Evolutionary conservation across 1,140 invertebrate species (phyloP).

Genomic region (Physella acuta): DNA sequence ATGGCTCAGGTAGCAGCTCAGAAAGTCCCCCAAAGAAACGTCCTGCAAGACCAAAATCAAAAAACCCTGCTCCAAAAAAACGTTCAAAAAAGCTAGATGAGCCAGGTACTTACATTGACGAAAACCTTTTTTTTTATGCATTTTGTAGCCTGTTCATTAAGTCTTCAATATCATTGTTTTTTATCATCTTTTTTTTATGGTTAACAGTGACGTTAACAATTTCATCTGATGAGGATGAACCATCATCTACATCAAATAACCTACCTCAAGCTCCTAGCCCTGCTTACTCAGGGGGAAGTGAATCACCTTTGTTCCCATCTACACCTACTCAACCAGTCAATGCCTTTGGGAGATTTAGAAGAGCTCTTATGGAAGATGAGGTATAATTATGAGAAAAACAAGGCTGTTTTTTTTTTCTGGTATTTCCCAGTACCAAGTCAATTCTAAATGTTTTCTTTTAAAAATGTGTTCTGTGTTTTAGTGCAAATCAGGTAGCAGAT

Average conservation of each 20-base stretch:
- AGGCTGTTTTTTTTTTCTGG: too few species aligned
- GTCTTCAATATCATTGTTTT: not conserved
- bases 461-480: too few species aligned
- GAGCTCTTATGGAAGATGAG: constrained; percentile 40
- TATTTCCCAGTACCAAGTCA: too few species aligned
- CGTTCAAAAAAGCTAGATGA: constrained; percentile 15
- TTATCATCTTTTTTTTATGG: not conserved
- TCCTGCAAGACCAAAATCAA: not conserved
- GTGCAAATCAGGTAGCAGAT: too few species aligned
- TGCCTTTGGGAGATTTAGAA: constrained; percentile 28
- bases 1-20: not conserved
- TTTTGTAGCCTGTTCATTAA: not conserved
- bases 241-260: constrained; percentile 13
- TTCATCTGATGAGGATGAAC: constrained; percentile 46
- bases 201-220: constrained; percentile 42
- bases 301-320: constrained; percentile 30
- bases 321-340: constrained; percentile 17
- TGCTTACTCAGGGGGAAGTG: constrained; percentile 21
- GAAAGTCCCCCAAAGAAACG: constrained; percentile 4
- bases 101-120: constrained; percentile 3
- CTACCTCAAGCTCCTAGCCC: not conserved
- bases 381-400: too few species aligned
- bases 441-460: too few species aligned
- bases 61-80: constrained; percentile 5
- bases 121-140: not conserved